Evolutionary conservation across 2,888 invertebrate genomes (phyloP).

Genomic region (Mesoligia furuncula): DNA sequence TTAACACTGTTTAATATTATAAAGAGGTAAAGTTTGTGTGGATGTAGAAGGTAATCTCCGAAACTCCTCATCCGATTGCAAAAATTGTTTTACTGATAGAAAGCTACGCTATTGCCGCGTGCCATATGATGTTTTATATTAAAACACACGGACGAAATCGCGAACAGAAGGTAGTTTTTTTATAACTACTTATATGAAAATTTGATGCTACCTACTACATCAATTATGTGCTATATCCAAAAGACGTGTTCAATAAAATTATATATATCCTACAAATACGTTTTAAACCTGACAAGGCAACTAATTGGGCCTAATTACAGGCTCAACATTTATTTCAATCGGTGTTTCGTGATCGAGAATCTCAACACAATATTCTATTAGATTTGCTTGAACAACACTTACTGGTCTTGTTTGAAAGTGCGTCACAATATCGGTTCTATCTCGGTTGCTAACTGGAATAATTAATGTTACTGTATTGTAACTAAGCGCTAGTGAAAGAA

Average conservation of each 20-base stretch:
- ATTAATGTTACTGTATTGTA: constrained; percentile 65
- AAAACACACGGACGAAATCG: too few species aligned
- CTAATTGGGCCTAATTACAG: not conserved
- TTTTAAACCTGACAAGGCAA: not conserved
- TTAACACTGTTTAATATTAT: not conserved
- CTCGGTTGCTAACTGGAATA: constrained; percentile 45
- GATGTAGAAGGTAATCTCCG: not conserved
- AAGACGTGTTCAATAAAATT: not conserved
- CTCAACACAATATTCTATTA: not conserved
- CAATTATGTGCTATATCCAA: not conserved
- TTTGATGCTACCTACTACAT: not conserved
- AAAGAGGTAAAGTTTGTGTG: too few species aligned
- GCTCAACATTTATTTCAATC: not conserved
- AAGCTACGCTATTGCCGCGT: not conserved
- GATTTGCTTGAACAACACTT: constrained; percentile 23
- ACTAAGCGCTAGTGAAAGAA: constrained; percentile 50
- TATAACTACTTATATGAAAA: not conserved
- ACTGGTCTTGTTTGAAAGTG: constrained; percentile 11
- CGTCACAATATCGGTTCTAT: constrained; percentile 36
- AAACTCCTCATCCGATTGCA: not conserved
- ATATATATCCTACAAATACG: not conserved
- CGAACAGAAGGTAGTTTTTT: not conserved
- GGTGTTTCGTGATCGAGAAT: not conserved
- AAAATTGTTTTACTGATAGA: not conserved
- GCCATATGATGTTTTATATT: not conserved